A percentile compares a stretch with the other conserved stretches of the same genome.
Evolutionary conservation across 2,797 vertebrate species (phyloP).

Genomic region (Gymnodraco acuticeps): DNA sequence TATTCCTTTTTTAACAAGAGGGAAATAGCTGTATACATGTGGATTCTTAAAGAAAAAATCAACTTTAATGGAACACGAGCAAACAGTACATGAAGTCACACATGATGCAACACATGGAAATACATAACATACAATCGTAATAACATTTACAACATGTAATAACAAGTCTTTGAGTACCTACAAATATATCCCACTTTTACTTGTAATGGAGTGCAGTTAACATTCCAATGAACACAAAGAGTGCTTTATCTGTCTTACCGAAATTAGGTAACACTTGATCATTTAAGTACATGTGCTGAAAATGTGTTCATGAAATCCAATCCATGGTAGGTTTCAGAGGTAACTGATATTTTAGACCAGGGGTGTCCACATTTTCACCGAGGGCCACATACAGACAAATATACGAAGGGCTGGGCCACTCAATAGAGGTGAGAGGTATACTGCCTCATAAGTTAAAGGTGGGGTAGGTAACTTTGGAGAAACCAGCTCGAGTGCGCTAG

Average conservation of each 20-base stretch:
- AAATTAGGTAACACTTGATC: slow-evolving; percentile 34
- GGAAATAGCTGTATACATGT: background rate
- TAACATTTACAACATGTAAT: slow-evolving; percentile 48
- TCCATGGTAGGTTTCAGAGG: background rate
- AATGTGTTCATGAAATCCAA: slow-evolving; percentile 18
- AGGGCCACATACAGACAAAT: no score
- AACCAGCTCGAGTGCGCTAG: no score
- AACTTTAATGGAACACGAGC: slow-evolving; percentile 71
- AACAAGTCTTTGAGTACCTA: slow-evolving; percentile 66
- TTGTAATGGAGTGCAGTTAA: slow-evolving; percentile 58
- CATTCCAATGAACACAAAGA: slow-evolving; percentile 29
- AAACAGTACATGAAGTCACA: slow-evolving; percentile 65
- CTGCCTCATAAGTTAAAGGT: no score
- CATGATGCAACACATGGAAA: slow-evolving; percentile 62
- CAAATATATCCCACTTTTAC: slow-evolving; percentile 57
- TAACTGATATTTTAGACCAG: background rate
- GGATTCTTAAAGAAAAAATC: slow-evolving; percentile 44
- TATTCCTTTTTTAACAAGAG: background rate
- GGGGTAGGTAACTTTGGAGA: no score
- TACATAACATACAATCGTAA: slow-evolving; percentile 58
- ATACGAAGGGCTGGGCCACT: no score
- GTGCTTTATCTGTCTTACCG: slow-evolving; percentile 13
- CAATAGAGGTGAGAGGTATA: no score
- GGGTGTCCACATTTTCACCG: no score
- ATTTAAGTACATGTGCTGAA: slow-evolving; percentile 28